Conservation (phyloP, 2,888 invertebrate genomes). For the Chymomyza procnemis region DNA sequence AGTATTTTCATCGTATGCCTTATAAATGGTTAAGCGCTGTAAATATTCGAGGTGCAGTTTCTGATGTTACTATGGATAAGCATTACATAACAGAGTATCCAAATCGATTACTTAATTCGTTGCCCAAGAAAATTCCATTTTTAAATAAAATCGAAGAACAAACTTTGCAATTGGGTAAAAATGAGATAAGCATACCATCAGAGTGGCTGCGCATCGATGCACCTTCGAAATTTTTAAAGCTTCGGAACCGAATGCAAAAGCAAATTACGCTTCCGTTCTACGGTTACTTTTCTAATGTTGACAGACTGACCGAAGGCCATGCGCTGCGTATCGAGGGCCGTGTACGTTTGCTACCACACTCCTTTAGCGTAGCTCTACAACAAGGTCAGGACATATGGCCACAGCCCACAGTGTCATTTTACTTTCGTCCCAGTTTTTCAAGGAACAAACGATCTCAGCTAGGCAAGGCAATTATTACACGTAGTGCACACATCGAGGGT, state of each 20-base stretch:
- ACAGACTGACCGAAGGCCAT: conserved; percentile 78
- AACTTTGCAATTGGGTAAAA: too few species aligned
- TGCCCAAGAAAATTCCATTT: conserved; percentile 18
- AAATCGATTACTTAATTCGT: conserved; percentile 42
- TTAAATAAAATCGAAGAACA: not conserved
- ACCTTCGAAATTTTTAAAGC: conserved; percentile 7
- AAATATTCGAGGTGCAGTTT: conserved; percentile 82
- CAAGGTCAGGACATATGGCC: conserved; percentile 83
- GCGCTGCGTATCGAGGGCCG: conserved; percentile 81
- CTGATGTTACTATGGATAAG: conserved; percentile 80
- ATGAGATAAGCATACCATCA: not conserved
- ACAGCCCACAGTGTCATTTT: conserved; percentile 84
- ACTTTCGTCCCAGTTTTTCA: conserved; percentile 85
- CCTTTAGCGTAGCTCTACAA: conserved; percentile 86
- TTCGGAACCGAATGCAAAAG: not conserved
- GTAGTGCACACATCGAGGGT: conserved; percentile 82
- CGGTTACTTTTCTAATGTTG: conserved; percentile 48
- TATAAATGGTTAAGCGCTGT: conserved; percentile 80
- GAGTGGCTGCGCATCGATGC: conserved; percentile 23
- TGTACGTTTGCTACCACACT: conserved; percentile 85
- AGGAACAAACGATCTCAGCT: conserved; percentile 39
- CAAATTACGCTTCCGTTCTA: conserved; percentile 75
- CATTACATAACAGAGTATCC: conserved; percentile 64
- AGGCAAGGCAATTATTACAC: conserved; percentile 82
- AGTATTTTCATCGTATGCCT: conserved; percentile 83